Evolutionary conservation across 2,113 vertebrate species (phyloP), one percentile per base, ranked within the genome.

Genomic region (Romanogobio albipinnatus): DNA sequence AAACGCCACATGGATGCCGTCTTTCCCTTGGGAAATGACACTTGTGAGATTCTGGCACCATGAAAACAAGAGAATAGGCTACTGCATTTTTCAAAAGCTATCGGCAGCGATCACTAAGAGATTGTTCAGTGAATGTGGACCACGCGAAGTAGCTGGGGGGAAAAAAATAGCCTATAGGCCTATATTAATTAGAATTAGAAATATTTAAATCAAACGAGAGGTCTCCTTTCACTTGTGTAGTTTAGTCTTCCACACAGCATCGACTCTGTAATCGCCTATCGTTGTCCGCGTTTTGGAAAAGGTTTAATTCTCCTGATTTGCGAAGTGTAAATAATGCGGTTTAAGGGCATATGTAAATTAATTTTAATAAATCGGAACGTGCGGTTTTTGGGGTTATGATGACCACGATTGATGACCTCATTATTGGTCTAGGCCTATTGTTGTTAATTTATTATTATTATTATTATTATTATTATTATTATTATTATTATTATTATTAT

Each of bases 331-430:
- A 74, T 47, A 14, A 74, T 24, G 70, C 43, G 70, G 70, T 51
- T 76, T 33, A 17, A 33, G 13, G 26, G 8, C 45, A 51, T 29
- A 29, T 53, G 74, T 53, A 76, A 76, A 76, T 76, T 33, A 33
- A 76, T 76, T 76, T 76, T 33, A 76, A 49, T 74, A 15, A 49
- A 74, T 74, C 70, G 70, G 43, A 74, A 74, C 11, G n/a, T 24
- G 70, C 47, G 70, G 43, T 47, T 74, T 73, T 24, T 26, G 43
- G 70, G 70, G 43, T 74, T 74, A 74, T 47, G 22, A 73, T 39
- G 19, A 10, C 3, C 2, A 73, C 24, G 5, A 73, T 24, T 24
- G n/a, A 47, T 49, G 22, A 26, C 9, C 3, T 73, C 13, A 8
- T 7, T 45, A 45, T 9, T 39, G 5, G 39, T 5, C 5, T 7